A percentile compares a stretch with the other conserved stretches of the same genome.
Evolutionary conservation across 1,140 invertebrate genomes (phyloP).

Genomic region (Dryas iulia): DNA sequence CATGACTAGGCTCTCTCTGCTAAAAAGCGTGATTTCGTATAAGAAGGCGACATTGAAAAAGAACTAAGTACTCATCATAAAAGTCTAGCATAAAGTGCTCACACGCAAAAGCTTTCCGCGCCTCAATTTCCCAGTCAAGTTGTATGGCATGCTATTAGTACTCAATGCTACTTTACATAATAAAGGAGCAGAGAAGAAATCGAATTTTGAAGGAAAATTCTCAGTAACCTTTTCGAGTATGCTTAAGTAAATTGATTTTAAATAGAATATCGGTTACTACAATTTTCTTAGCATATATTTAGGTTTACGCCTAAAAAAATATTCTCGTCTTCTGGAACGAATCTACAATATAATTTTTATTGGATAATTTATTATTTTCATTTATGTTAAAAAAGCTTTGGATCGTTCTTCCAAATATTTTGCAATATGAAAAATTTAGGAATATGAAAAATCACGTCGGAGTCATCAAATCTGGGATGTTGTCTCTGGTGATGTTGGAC

Average conservation of each 20-base stretch:
- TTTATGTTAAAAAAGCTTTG: too few relatives aligned
- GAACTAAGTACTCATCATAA: too few relatives aligned
- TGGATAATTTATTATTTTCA: too few relatives aligned
- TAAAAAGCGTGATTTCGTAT: too few relatives aligned
- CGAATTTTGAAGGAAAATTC: conserved; percentile 5
- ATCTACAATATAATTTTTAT: too few relatives aligned
- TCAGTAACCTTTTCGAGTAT: neutral
- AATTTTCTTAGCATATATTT: neutral
- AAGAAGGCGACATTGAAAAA: too few relatives aligned
- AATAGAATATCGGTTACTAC: neutral
- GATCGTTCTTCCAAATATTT: too few relatives aligned
- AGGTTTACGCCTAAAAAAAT: neutral
- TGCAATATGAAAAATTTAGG: too few relatives aligned
- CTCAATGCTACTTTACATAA: conserved; percentile 9
- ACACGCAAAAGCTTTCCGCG: neutral
- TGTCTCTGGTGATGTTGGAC: too few relatives aligned
- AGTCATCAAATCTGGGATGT: too few relatives aligned
- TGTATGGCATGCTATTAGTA: neutral
- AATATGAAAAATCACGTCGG: too few relatives aligned
- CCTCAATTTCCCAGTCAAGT: neutral
- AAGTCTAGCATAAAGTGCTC: neutral
- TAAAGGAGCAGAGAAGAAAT: conserved; percentile 14
- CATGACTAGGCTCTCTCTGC: too few relatives aligned
- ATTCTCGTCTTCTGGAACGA: neutral
- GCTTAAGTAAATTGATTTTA: neutral